A percentile compares a stretch with the other conserved stretches of the same genome.
Conservation (phyloP, 2,888 invertebrate genomes). For the Diarsia brunnea region DNA sequence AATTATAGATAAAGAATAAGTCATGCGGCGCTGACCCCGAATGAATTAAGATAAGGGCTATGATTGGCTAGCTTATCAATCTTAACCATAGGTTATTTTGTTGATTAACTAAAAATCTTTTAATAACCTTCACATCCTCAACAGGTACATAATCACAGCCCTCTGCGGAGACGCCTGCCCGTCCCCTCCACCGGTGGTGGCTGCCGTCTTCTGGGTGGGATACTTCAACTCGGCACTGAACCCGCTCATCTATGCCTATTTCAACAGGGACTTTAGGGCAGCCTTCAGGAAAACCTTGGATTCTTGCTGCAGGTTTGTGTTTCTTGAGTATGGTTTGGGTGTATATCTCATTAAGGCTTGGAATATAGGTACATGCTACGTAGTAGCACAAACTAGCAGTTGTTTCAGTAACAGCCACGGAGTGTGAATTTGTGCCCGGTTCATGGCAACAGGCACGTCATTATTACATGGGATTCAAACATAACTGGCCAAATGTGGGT, state of each 20-base stretch:
- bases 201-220: constrained; percentile 98
- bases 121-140: too few species aligned
- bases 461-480: background rate
- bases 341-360: too few species aligned
- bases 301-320: constrained; percentile 92
- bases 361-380: too few species aligned
- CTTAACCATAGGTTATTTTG: too few species aligned
- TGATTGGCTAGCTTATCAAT: too few species aligned
- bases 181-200: constrained; percentile 96
- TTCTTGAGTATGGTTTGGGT: too few species aligned
- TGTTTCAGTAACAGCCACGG: background rate
- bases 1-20: too few species aligned
- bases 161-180: constrained; percentile 94
- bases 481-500: too few species aligned
- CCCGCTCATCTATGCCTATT: constrained; percentile 99
- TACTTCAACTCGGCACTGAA: constrained; percentile 94
- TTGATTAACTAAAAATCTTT: too few species aligned
- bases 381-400: too few species aligned
- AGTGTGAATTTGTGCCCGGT: background rate
- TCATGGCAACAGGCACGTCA: background rate
- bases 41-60: too few species aligned
- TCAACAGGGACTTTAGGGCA: constrained; percentile 98
- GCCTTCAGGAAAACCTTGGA: constrained; percentile 97
- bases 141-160: constrained; percentile 96
- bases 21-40: too few species aligned